Base-by-base conservation (phyloP, 2,888 invertebrate genomes). In the Cacoxenus indagator region DNA sequence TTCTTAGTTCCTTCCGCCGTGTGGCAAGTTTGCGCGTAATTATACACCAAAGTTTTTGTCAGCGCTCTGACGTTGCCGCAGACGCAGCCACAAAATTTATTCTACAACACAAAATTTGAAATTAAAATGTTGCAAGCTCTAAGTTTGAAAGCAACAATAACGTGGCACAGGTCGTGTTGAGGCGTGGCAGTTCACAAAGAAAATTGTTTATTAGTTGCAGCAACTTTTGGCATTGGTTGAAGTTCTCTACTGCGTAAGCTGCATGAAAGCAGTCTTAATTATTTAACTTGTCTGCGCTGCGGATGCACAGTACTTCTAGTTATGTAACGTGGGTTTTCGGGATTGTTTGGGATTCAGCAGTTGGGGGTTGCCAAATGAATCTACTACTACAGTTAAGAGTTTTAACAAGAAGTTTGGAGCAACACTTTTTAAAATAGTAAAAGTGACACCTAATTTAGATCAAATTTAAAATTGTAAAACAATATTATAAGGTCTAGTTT, bases 161-260 rank as follows among this genome's bases (percentile, higher is more conserved):
- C 31, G 67, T 61, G 61, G 62, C 65, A 67, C 71, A 37, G 68
- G 55, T 74, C 65, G 62, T n/a, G n/a, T n/a, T n/a, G 70, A 59
- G 67, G 70, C 59, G 26, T 70, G 17, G n/a, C 24, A 61, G 61
- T 37, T 61, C 61, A 24, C 62, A 65, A 69, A 64, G 73, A 59
- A 75, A 80, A 78, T 73, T 73, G 75, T 78, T 80, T 78, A 78
- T 78, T 80, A 69, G 70, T 72, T 48, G 46, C 5, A 43, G 51
- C 24, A 14, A 9, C 4, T 57, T 26, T 19, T 11, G 19, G 17
- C 19, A 55, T 55, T 55, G 14, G 6, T 14, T 5, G 55, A 55
- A 22, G 26, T 24, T 24, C 24, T 24, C 9, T 4, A 9, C 11
- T 55, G 24, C 8, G 6, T 26, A 48, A 64, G 27, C 24, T 6